Base-by-base conservation (phyloP, 2,888 invertebrate genomes). In the Frankliniella fusca region DNA sequence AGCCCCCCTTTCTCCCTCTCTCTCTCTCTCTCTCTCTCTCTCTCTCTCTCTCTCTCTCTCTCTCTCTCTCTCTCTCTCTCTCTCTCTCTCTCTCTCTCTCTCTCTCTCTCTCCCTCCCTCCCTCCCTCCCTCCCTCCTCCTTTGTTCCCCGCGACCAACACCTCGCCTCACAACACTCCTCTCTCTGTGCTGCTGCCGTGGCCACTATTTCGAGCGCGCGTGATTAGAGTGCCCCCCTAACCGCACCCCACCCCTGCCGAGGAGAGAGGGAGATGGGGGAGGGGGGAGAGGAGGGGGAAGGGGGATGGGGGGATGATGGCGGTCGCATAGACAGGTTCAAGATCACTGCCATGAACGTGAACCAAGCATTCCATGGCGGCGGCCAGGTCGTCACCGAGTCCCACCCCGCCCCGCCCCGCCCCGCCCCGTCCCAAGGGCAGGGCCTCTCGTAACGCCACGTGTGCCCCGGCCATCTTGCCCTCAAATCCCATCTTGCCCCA, bases 331-430 rank as follows among this genome's bases (percentile, higher is more conserved):
- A 11, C 70, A 76, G 70, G 70, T 76, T 76, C 70, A 76, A 76
- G 70, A 76, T 76, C 70, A 76, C 70, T 76, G 70, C 70, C 70
- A 27, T 76, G 70, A 76, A 76, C 70, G 70, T 76, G 70, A 76
- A 76, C 23, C 70, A 0, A 0, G 70, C 70, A 76, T 76, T 76
- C 70, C 70, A 76, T 76, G 70, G 20, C 54, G 54, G 54, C 54
- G 15, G 54, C 54, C 18, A 54, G 54, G 54, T 12, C 54, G 54
- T 5, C 18, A 15, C 54, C 54, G 54, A 38, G 38, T 61, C 20
- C 7, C 54, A 20, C 54, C 54, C 12, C 54, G 54, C 54, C 50
- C 15, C 50, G 50, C 50, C 50, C 10, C 5, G 54, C 54, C 15
- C 8, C 54, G 61, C 61, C 15, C 18, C 7, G 61, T 3, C 38